A percentile compares a stretch with the other conserved stretches of the same genome.
phyloP scores from a whole-genome alignment of 1,140 invertebrate species.

The Zaprionus kolodkinae region DNA sequence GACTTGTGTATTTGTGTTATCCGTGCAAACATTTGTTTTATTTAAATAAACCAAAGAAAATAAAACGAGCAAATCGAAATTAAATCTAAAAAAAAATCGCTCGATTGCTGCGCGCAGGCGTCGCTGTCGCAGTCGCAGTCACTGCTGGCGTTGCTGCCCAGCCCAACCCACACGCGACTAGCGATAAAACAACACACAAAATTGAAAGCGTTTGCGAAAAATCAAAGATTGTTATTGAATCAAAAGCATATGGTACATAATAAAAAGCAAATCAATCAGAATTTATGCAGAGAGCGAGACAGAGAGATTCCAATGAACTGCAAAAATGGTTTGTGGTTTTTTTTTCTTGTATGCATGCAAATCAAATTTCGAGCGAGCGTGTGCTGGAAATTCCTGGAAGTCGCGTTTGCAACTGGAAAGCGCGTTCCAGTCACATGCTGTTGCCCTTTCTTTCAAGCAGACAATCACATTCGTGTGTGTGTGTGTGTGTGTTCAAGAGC shows the following conservation, averaged over 20 bases:
- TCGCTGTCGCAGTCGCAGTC: constrained; percentile 5
- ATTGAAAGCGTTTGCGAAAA: constrained; percentile 1
- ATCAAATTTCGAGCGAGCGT: no score
- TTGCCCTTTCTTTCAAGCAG: not conserved
- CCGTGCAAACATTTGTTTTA: constrained; percentile 13
- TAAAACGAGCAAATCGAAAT: not conserved
- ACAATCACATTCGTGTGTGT: not conserved
- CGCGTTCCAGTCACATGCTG: no score
- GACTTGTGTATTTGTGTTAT: not conserved
- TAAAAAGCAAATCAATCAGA: constrained; percentile 1
- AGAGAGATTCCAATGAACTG: no score
- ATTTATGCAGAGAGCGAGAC: not conserved
- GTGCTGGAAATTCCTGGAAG: no score
- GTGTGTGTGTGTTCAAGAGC: constrained; percentile 9
- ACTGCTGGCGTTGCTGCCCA: constrained; percentile 13
- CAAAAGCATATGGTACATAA: not conserved
- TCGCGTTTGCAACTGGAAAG: no score
- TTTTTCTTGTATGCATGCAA: no score
- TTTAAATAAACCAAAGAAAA: constrained; percentile 7
- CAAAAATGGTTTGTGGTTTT: no score
- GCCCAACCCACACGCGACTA: constrained; percentile 15
- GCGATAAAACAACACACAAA: constrained; percentile 6
- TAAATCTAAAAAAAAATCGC: constrained; percentile 12
- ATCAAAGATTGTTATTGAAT: not conserved
- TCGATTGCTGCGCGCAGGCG: constrained; percentile 36